Evolutionary conservation across 2,797 vertebrate genomes (phyloP).

Genomic region (Dallia pectoralis): DNA sequence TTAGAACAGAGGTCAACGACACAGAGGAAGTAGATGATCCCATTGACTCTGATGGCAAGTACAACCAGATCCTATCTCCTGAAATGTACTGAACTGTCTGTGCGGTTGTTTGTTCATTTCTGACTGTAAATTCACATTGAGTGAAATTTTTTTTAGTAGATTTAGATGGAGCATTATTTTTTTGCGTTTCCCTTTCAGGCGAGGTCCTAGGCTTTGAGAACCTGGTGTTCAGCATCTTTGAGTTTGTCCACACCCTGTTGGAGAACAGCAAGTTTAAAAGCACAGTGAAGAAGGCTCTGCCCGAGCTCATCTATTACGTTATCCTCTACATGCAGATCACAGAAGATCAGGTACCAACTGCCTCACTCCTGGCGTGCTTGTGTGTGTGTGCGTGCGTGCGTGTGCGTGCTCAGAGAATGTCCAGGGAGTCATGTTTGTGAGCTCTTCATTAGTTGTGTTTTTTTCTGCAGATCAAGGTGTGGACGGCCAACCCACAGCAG

Average conservation of each 20-base stretch:
- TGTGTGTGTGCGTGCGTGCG: neutral
- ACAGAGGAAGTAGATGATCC: conserved; percentile 98
- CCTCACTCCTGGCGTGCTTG: neutral
- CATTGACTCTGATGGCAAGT: conserved; percentile 93
- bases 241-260: conserved; percentile 95
- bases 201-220: conserved; percentile 99
- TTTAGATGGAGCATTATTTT: neutral
- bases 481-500: conserved; percentile 96
- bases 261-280: conserved; percentile 98
- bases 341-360: conserved; percentile 88
- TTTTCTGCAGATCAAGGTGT: conserved; percentile 88
- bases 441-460: neutral
- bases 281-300: conserved; percentile 95
- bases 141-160: neutral
- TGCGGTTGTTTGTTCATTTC: neutral
- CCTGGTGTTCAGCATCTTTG: conserved; percentile 97
- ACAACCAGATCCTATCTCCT: neutral
- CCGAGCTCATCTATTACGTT: conserved; percentile 96
- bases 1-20: conserved; percentile 98
- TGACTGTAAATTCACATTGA: neutral
- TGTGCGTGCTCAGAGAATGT: neutral
- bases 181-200: conserved; percentile 71
- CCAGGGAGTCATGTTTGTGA: neutral
- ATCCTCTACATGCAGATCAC: conserved; percentile 99
- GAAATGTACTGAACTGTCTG: neutral